A percentile compares a stretch with the other conserved stretches of the same genome.
phyloP scores from a whole-genome alignment of 2,888 invertebrate species.

The Drosophila tanythrix region DNA sequence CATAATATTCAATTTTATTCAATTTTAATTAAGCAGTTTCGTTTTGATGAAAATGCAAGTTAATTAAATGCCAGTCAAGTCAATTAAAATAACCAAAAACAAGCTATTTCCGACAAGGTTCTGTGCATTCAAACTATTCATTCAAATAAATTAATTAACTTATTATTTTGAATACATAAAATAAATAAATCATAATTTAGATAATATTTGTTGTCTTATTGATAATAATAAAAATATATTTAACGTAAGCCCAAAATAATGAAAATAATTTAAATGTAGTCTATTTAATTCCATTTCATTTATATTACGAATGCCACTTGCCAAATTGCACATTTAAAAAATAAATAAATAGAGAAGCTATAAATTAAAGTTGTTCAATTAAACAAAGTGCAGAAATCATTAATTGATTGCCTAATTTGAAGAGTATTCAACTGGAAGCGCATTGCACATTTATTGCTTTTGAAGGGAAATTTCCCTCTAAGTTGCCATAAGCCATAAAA shows the following conservation, averaged over 20 bases:
- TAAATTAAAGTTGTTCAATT: not conserved
- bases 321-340: not conserved
- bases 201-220: not conserved
- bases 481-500: not conserved
- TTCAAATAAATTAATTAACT: not conserved
- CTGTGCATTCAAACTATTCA: not conserved
- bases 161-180: too few relatives aligned
- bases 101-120: not conserved
- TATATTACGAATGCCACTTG: not conserved
- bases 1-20: not conserved
- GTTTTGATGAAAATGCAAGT: not conserved
- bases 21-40: not conserved
- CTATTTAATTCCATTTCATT: too few relatives aligned
- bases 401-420: constrained; percentile 1
- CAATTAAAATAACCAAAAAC: not conserved
- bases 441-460: not conserved
- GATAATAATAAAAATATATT: not conserved
- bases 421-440: not conserved
- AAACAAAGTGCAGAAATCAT: not conserved
- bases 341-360: too few relatives aligned
- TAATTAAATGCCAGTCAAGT: not conserved
- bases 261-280: not conserved
- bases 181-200: too few relatives aligned
- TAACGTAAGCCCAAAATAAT: not conserved
- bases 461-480: not conserved